A percentile compares a stretch with the other conserved stretches of the same genome.
phyloP scores from a whole-genome alignment of 2,113 vertebrate species.

The Hippocampus guttulatus region DNA sequence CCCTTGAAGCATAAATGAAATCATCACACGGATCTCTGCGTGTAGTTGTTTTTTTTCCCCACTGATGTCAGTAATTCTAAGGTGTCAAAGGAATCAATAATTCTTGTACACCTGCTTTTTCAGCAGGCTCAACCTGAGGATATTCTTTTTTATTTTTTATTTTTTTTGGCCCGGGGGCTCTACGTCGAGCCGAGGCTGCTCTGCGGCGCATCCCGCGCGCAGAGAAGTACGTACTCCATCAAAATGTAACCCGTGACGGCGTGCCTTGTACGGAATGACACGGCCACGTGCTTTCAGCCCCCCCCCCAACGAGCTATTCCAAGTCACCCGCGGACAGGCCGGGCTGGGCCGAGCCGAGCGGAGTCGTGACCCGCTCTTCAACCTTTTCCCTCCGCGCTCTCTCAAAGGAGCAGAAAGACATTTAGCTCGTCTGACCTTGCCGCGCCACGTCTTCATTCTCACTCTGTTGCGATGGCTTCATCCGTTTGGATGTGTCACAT shows the following conservation, averaged over 20 bases:
- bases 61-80: conserved; percentile 4
- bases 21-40: not conserved
- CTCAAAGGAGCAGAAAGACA: not conserved
- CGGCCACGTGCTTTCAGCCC: not conserved
- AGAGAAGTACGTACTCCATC: not conserved
- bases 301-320: not conserved
- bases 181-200: not conserved
- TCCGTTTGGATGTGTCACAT: not conserved
- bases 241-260: not conserved
- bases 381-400: not conserved
- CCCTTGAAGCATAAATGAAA: not conserved
- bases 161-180: not conserved
- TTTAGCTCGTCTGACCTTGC: conserved; percentile 1
- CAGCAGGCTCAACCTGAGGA: not conserved
- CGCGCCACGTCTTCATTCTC: not conserved
- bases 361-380: not conserved
- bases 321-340: not conserved
- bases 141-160: too few species aligned
- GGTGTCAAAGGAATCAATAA: not conserved
- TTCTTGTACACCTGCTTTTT: conserved; percentile 5
- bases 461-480: not conserved
- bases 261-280: not conserved
- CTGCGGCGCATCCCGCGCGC: not conserved
- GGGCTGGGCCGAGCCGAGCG: not conserved
- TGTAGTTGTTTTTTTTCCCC: not conserved